Conservation (phyloP, 64 coral and sea anemone genomes). For the Pocillopora verrucosa region DNA sequence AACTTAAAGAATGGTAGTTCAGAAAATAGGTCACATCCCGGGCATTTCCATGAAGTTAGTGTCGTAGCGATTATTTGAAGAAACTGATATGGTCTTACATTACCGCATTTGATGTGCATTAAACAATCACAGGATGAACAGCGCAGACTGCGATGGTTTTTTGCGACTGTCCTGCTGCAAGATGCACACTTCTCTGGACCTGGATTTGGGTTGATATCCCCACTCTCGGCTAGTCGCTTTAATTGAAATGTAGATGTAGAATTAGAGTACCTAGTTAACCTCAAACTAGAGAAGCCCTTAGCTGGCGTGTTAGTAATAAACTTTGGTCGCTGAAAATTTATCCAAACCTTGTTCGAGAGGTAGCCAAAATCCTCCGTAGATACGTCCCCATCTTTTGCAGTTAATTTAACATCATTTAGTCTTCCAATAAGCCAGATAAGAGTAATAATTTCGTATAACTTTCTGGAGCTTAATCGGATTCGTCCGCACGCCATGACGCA, state of each 20-base stretch:
- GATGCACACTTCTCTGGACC: neutral
- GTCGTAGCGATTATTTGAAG: neutral
- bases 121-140: neutral
- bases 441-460: neutral
- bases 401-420: slow-evolving; percentile 15
- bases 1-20: slow-evolving; percentile 2
- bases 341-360: neutral
- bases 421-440: slow-evolving; percentile 9
- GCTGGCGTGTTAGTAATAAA: neutral
- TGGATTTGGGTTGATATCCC: no score
- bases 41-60: neutral
- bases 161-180: slow-evolving; percentile 11
- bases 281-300: neutral
- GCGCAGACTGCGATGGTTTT: neutral
- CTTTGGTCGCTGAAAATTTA: neutral
- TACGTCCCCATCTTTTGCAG: neutral
- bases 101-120: slow-evolving; percentile 6
- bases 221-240: neutral
- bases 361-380: neutral
- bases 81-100: slow-evolving; percentile 1
- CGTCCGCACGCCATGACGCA: no score
- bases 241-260: slow-evolving; percentile 10
- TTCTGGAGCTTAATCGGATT: no score
- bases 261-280: slow-evolving; percentile 2
- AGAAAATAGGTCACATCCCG: neutral